A percentile compares a stretch with the other conserved stretches of the same genome.
These are phyloP conservation scores for Heterocephalus glaber DNA, from an alignment of 2,113 vertebrate genomes.

Conservation along the genomic window DNA sequence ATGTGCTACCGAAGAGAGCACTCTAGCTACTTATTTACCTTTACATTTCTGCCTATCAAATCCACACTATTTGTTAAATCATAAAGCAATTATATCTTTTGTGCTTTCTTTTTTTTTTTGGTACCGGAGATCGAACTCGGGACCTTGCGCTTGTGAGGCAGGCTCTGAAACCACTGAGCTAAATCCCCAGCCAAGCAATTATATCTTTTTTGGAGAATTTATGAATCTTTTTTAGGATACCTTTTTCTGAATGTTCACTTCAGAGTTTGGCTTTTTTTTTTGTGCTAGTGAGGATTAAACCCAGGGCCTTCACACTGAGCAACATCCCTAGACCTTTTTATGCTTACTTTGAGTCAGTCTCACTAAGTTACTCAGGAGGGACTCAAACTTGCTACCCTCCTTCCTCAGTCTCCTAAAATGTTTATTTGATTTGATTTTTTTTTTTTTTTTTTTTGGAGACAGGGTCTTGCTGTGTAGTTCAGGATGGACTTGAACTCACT, in stretches of 20 bases:
- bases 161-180: too few species aligned
- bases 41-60: background rate
- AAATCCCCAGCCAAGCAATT: too few species aligned
- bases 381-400: background rate
- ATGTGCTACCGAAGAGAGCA: too few species aligned
- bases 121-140: too few species aligned
- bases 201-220: background rate
- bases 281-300: background rate
- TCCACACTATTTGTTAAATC: conserved; percentile 2
- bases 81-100: background rate
- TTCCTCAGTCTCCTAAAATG: background rate
- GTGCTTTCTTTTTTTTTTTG: too few species aligned
- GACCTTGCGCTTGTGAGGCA: too few species aligned
- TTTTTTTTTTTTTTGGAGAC: background rate
- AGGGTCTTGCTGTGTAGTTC: background rate
- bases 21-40: background rate
- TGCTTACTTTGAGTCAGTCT: background rate
- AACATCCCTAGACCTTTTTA: background rate
- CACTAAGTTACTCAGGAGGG: background rate
- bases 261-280: background rate
- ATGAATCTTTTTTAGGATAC: background rate
- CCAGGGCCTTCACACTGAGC: background rate
- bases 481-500: background rate
- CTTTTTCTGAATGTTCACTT: conserved; percentile 5
- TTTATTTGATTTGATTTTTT: background rate